Base-by-base conservation (phyloP, 2,888 invertebrate species). In the Lasioglossum figueresi region DNA sequence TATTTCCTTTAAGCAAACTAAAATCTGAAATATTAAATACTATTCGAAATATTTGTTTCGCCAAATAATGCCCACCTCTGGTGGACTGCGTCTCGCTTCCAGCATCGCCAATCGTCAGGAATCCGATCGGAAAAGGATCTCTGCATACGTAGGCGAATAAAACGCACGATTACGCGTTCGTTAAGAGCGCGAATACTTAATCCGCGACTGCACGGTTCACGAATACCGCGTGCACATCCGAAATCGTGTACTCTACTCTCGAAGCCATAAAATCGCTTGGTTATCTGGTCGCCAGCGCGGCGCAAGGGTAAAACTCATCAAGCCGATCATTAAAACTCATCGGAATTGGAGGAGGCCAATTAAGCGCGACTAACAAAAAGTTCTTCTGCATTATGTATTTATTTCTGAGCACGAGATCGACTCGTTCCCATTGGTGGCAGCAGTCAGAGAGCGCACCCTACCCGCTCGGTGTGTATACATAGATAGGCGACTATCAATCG, bases 401-500 rank as follows among this genome's bases (percentile, higher is more conserved):
- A 63, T 63, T 63, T 63, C 63, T 31, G 63, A 63, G 63, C 63
- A 63, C 63, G 63, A 40, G 68, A 70, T 70, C 68, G 14, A 12
- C 68, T 70, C 68, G 37, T 70, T 68, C 40, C 23, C 12, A 40
- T 23, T 37, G 23, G 37, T 34, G 68, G 37, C 37, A 40, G 37
- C 68, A 70, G 68, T 40, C 37, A 68, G 31, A 16, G 68, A 34
- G 68, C 23, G 1, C 68, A 70, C 68, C 37, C 68, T 23, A 66
- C 66, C 10, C 23, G 34, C 19, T 19, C 31, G 10, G 68, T 1
- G 68, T 37, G 68, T 37, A 34, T 23, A 52, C 52, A 52, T 23
- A 72, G 66, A 83, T 70, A 45, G 76, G 73, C 80, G 82, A 80
- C 86, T 93, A 92, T 93, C 92, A 92, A 93, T 94, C 93, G 93